Evolutionary conservation across 2,113 vertebrate genomes (phyloP).

Genomic region (Alethe castanea): DNA sequence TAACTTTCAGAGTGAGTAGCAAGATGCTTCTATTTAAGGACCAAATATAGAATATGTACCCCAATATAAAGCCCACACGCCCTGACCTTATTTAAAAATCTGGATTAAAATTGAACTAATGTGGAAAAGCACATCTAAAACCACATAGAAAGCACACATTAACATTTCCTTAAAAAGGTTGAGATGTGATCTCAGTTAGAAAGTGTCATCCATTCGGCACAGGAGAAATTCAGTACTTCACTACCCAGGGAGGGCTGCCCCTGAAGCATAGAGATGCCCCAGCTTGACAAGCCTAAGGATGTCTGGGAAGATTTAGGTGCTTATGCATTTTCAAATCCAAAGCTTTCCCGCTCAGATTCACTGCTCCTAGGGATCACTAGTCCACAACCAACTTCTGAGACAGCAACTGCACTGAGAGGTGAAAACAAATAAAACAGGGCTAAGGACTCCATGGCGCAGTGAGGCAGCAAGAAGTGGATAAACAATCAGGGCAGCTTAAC

Average conservation of each 20-base stretch:
- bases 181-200: background rate
- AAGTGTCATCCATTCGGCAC: background rate
- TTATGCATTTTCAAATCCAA: background rate
- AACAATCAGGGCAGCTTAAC: conserved; percentile 12
- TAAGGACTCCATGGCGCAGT: background rate
- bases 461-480: conserved; percentile 3
- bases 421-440: background rate
- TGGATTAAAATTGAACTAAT: background rate
- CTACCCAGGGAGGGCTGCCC: background rate
- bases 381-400: background rate
- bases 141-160: rapidly evolving
- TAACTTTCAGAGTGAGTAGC: background rate
- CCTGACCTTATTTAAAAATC: background rate
- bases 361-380: background rate
- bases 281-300: background rate
- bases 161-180: background rate
- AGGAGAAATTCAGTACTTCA: background rate
- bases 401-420: background rate
- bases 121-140: background rate
- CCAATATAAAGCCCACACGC: rapidly evolving
- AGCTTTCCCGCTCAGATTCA: background rate
- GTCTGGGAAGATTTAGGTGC: background rate
- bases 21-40: background rate
- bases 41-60: background rate
- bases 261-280: background rate